These are phyloP conservation scores for Rhyacichthys aspro DNA, from an alignment of 2,797 vertebrate species.

Conservation along the genomic window DNA sequence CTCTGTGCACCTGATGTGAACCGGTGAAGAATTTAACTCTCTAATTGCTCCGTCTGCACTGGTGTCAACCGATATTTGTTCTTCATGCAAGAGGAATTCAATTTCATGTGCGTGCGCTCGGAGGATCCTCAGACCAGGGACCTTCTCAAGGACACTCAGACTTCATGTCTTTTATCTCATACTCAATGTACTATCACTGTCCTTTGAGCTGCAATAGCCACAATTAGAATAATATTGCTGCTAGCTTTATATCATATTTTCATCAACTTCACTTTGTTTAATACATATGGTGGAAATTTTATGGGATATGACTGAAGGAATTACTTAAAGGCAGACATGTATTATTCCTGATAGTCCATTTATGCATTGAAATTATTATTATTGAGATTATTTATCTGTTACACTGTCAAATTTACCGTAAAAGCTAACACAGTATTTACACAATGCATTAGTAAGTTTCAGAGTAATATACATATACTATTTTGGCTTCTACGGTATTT, in stretches of 20 bases:
- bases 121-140: constrained; percentile 2
- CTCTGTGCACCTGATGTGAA: not conserved
- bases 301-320: too few species aligned
- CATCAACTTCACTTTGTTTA: not conserved
- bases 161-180: not conserved
- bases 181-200: constrained; percentile 1
- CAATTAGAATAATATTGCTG: not conserved
- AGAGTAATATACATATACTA: too few species aligned
- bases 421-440: too few species aligned
- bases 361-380: too few species aligned
- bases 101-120: not conserved
- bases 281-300: not conserved
- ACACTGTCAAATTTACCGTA: too few species aligned
- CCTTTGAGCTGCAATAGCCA: not conserved
- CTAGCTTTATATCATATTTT: not conserved
- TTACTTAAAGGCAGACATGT: too few species aligned
- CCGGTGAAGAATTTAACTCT: not conserved
- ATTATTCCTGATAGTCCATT: too few species aligned
- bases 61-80: constrained; percentile 7
- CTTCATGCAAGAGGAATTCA: constrained; percentile 16
- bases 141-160: constrained; percentile 2
- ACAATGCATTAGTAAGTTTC: too few species aligned
- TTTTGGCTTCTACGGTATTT: constrained; percentile 25
- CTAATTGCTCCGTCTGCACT: not conserved
- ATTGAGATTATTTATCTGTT: too few species aligned